Evolutionary conservation across 1,140 invertebrate genomes (phyloP).

Genomic region (Akabosia matsudoensis): DNA sequence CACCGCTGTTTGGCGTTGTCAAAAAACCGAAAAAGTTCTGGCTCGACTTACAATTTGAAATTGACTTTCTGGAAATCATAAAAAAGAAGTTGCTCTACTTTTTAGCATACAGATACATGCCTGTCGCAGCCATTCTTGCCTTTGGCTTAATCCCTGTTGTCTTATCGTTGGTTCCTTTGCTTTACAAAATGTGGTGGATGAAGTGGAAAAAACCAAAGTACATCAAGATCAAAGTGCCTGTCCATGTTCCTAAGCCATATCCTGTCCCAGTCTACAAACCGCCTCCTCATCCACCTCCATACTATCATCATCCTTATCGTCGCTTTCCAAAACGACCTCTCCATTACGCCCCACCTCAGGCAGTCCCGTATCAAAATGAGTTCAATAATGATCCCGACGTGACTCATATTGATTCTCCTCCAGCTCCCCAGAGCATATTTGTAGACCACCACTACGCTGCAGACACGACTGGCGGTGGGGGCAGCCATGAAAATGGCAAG

Average conservation of each 20-base stretch:
- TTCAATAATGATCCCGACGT: background rate
- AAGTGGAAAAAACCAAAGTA: background rate
- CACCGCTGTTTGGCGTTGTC: background rate
- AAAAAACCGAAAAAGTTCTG: slow-evolving; percentile 10
- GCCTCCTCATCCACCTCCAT: background rate
- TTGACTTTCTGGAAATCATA: slow-evolving; percentile 17
- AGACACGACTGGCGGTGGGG: background rate
- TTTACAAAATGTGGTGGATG: slow-evolving; percentile 6
- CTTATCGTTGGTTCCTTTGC: slow-evolving; percentile 2
- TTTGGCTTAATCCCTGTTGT: slow-evolving; percentile 15
- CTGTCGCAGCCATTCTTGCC: slow-evolving; percentile 9
- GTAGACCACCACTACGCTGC: slow-evolving; percentile 6
- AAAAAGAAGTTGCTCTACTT: slow-evolving; percentile 7
- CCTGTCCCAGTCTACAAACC: background rate
- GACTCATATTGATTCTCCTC: background rate
- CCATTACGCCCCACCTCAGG: background rate
- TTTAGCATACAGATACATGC: slow-evolving; percentile 30
- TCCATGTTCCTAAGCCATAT: background rate
- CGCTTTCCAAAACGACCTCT: background rate
- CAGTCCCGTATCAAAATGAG: background rate
- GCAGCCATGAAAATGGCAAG: too few relatives aligned
- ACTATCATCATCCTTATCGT: background rate
- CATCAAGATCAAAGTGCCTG: background rate
- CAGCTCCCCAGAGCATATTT: background rate
- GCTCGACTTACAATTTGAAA: slow-evolving; percentile 9